Evolutionary conservation across 2,113 vertebrate species (phyloP), one percentile per base, ranked within the genome.

Genomic region (Hyperopisus bebe): DNA sequence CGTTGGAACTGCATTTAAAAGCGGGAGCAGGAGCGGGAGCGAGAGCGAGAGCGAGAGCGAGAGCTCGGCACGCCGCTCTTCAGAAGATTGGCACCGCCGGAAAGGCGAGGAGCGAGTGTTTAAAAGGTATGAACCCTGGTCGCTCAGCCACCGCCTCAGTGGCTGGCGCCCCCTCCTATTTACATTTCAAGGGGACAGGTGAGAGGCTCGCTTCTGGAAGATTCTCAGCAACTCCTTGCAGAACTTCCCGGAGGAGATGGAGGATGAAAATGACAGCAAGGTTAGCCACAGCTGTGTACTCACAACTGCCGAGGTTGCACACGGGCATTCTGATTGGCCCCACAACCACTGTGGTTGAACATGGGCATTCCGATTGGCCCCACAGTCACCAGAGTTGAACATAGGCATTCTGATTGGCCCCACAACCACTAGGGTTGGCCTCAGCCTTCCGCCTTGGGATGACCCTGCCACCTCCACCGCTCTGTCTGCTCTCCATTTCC

Each of bases 1-100:
- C 27, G 70, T 50, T n/a, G 10, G 47, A 89, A 80, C 47, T 19
- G 44, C 66, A 51, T 89, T 89, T 89, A 89, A 47, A 89, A 89
- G 35, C 27, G 27, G 17, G 66, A 80, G 46, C 3, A n/a, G n/a
- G 66, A 80, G 3, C 35, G 27, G 17, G 66, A 89, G 35, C 27
- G 27, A 8, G 66, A 89, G 35, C 27, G 27, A 8, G 66, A 89
- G 35, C 27, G 27, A 8, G 66, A 80, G 46, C 3, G 44, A 42
- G 66, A 80, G 3, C 35, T 3, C 3, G 21, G 24, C 66, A 6
- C 2, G 2, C 46, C 0, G 66, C n/a, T 35, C 85, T 87, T 31
- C 19, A 4, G 50, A 51, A 70, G 74, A 42, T 42, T 39, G 70
- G 35, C 31, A 42, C 47, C 66, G 24, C 31, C 10, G 15, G 35